Conservation (phyloP, 2,888 invertebrate species). For the Apoderus coryli region DNA sequence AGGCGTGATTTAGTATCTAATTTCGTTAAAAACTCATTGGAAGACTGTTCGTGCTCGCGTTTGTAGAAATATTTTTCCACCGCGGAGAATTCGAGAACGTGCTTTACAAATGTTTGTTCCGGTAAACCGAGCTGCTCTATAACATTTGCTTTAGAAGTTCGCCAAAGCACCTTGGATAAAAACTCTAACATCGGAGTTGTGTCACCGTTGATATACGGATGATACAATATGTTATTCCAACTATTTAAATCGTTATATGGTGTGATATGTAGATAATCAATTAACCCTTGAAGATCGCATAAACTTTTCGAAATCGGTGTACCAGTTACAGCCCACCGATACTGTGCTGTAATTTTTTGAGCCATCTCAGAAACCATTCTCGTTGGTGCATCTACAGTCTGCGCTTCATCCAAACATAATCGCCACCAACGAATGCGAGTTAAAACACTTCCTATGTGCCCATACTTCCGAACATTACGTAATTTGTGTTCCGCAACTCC, state of each 20-base stretch:
- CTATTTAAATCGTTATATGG: conserved; percentile 38
- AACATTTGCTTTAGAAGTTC: conserved; percentile 53
- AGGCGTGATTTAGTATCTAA: too few species aligned
- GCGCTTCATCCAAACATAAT: conserved; percentile 65
- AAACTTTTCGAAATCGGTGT: conserved; percentile 37
- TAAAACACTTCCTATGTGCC: conserved; percentile 46
- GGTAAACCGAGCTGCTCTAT: conserved; percentile 52
- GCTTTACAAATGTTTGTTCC: conserved; percentile 40
- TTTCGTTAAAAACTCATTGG: conserved; percentile 34
- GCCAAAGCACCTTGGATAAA: conserved; percentile 47
- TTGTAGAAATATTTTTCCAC: conserved; percentile 60
- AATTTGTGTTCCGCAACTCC: conserved; percentile 35
- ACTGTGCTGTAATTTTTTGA: conserved; percentile 37
- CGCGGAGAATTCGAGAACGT: conserved; percentile 51
- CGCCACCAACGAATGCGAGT: conserved; percentile 61
- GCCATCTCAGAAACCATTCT: conserved; percentile 49
- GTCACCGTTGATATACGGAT: conserved; percentile 36
- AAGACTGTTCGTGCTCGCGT: conserved; percentile 41
- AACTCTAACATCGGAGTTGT: conserved; percentile 35
- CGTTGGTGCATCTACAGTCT: conserved; percentile 53
- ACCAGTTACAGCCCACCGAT: conserved; percentile 64
- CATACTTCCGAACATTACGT: conserved; percentile 43
- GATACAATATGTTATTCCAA: conserved; percentile 38
- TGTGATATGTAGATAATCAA: conserved; percentile 43
- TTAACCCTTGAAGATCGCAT: conserved; percentile 36